Evolutionary conservation across 2,888 invertebrate species (phyloP).

Genomic region (Cataglyphis cursor): DNA sequence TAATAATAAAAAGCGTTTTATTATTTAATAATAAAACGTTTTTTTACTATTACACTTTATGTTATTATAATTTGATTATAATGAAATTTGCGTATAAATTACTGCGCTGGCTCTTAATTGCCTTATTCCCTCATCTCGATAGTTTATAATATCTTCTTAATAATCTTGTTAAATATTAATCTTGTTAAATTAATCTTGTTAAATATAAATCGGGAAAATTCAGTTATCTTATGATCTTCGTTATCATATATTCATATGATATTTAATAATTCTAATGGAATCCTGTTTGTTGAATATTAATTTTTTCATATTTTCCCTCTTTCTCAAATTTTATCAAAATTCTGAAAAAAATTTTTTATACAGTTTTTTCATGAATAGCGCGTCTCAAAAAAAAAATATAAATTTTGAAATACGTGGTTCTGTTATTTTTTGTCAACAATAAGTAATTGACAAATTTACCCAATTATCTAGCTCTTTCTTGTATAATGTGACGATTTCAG

Average conservation of each 20-base stretch:
- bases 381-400: background rate
- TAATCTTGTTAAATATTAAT: background rate
- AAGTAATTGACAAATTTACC: background rate
- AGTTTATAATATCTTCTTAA: background rate
- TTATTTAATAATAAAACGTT: too few relatives aligned
- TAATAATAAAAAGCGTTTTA: too few relatives aligned
- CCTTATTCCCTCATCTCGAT: too few relatives aligned
- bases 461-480: background rate
- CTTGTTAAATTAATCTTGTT: too few relatives aligned
- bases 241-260: background rate
- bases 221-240: background rate
- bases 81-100: too few relatives aligned
- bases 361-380: background rate
- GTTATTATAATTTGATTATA: too few relatives aligned
- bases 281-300: background rate
- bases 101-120: too few relatives aligned
- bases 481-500: background rate
- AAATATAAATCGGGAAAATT: background rate
- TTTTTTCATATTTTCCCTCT: conserved; percentile 1
- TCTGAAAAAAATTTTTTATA: background rate
- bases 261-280: background rate
- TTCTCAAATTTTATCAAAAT: background rate
- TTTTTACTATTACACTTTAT: too few relatives aligned
- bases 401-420: background rate
- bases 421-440: background rate